Evolutionary conservation across 1,140 invertebrate species (phyloP).

Genomic region (Pollicipes pollicipes): DNA sequence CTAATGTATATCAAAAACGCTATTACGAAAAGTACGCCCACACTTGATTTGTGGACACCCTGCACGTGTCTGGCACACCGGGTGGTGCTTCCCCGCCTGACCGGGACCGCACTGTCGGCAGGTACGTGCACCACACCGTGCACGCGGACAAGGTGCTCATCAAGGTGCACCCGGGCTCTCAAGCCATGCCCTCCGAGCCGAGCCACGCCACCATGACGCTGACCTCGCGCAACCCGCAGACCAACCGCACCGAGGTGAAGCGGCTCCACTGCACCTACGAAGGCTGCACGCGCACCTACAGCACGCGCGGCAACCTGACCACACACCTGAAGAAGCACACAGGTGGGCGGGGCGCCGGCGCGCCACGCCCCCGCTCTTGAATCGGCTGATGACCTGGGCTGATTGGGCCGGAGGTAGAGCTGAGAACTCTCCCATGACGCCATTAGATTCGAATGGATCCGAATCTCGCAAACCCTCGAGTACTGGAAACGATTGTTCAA

Average conservation of each 20-base stretch:
- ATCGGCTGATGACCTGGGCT: constrained; percentile 79
- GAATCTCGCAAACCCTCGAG: no score
- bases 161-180: constrained; percentile 41
- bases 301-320: constrained; percentile 79
- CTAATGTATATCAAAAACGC: no score
- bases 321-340: constrained; percentile 92
- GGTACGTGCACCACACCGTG: constrained; percentile 47
- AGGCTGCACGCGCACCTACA: constrained; percentile 74
- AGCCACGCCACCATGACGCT: constrained; percentile 46
- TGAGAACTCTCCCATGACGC: constrained; percentile 76
- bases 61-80: no score
- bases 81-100: no score
- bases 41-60: no score
- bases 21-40: no score
- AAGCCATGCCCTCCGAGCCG: constrained; percentile 40
- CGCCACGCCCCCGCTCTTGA: constrained; percentile 76
- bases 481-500: no score
- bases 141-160: constrained; percentile 47
- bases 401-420: constrained; percentile 64
- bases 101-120: constrained; percentile 22
- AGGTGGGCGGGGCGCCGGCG: constrained; percentile 52
- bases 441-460: no score
- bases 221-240: constrained; percentile 41
- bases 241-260: constrained; percentile 43
- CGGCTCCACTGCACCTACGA: constrained; percentile 73